A percentile compares a stretch with the other conserved stretches of the same genome.
Conservation (phyloP, 2,888 invertebrate genomes). For the Orthosia gothica region DNA sequence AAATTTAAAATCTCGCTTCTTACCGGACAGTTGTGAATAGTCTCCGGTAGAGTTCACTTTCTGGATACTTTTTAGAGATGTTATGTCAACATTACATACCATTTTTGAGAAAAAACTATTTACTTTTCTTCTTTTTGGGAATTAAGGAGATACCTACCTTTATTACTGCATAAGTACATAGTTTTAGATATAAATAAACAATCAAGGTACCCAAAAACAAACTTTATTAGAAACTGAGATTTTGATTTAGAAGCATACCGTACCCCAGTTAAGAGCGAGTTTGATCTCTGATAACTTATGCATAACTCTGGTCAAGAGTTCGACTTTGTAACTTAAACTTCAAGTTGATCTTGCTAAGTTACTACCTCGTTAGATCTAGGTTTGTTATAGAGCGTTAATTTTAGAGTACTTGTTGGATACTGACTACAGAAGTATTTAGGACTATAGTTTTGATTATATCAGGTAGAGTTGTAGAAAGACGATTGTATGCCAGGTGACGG, state of each 20-base stretch:
- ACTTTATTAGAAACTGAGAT: conserved; percentile 9
- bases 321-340: conserved; percentile 25
- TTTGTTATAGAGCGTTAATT: not conserved
- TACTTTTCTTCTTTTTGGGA: no score
- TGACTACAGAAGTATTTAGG: not conserved
- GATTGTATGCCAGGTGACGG: no score
- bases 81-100: no score
- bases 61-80: no score
- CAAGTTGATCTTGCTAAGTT: conserved; percentile 8
- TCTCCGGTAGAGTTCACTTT: no score
- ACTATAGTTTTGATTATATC: not conserved
- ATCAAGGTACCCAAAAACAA: not conserved
- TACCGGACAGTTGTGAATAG: no score
- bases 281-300: conserved; percentile 50
- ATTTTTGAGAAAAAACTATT: no score
- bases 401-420: no score
- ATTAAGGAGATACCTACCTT: no score
- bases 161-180: not conserved
- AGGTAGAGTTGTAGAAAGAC: not conserved
- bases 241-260: conserved; percentile 14
- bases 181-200: not conserved
- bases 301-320: conserved; percentile 39
- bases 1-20: no score
- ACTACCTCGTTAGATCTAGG: not conserved
- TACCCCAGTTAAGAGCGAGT: conserved; percentile 19